These are phyloP conservation scores for Phataginus tricuspis DNA, from an alignment of 2,797 vertebrate genomes.

Conservation along the genomic window DNA sequence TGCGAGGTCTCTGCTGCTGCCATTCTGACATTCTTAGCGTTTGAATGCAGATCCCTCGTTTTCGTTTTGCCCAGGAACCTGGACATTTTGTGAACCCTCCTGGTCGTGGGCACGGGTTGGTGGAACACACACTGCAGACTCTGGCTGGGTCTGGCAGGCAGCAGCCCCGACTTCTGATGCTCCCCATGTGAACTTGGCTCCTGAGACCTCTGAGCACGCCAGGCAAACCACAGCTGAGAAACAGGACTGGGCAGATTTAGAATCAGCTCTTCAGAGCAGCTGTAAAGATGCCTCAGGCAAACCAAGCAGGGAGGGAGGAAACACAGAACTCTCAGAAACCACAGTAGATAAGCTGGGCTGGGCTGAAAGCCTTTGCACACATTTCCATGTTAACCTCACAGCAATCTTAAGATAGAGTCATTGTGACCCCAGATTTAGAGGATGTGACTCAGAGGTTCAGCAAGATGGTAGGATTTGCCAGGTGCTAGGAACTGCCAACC, in stretches of 20 bases:
- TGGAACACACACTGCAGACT: too few relatives aligned
- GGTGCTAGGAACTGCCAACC: not conserved
- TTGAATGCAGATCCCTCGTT: not conserved
- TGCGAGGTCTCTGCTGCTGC: not conserved
- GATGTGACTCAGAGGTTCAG: not conserved
- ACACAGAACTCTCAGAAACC: not conserved
- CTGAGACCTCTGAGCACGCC: not conserved
- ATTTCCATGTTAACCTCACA: not conserved
- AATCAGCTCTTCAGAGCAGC: not conserved
- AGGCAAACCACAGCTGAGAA: not conserved
- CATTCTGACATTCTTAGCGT: not conserved
- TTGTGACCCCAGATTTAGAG: not conserved
- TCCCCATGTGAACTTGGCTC: not conserved
- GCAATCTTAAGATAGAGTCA: not conserved
- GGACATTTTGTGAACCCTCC: not conserved
- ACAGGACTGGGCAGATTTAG: not conserved
- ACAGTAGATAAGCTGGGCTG: not conserved
- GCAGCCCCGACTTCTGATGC: not conserved
- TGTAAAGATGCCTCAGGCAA: not conserved
- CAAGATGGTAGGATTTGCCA: too few relatives aligned
- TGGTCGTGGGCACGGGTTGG: not conserved
- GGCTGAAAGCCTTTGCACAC: not conserved
- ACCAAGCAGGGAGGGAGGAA: not conserved
- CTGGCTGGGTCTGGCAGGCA: not conserved
- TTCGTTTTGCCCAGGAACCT: not conserved